Evolutionary conservation across 2,888 invertebrate species (phyloP).

Genomic region (Argyra leucocephala): DNA sequence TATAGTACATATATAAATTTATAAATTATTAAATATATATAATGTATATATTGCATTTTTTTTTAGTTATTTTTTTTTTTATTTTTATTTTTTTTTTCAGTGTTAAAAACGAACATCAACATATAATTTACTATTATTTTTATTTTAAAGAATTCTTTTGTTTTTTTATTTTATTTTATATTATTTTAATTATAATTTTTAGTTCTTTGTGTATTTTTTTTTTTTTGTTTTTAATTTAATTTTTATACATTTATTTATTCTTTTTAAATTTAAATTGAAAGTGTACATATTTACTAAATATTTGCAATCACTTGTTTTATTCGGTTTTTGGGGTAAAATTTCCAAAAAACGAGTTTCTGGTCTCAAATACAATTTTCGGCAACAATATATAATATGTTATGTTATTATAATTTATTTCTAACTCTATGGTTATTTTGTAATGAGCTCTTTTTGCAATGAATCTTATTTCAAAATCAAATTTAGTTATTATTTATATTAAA

Average conservation of each 20-base stretch:
- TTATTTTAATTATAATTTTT: neutral
- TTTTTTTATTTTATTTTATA: slow-evolving; percentile 7
- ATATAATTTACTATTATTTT: slow-evolving; percentile 8
- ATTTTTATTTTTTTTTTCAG: slow-evolving; percentile 7
- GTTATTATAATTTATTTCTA: no score
- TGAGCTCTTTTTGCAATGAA: no score
- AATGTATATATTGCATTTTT: neutral
- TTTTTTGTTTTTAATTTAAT: neutral
- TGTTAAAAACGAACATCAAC: slow-evolving; percentile 17
- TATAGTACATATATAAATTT: neutral
- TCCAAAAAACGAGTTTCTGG: no score
- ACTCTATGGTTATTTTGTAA: no score
- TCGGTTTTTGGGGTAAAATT: no score
- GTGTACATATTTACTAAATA: no score
- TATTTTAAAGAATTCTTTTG: neutral
- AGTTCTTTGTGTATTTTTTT: neutral
- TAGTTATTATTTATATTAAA: no score
- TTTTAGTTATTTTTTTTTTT: neutral
- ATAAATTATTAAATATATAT: neutral
- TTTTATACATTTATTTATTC: slow-evolving; percentile 14
- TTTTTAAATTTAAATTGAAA: no score
- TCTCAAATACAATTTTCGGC: no score
- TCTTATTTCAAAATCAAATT: no score
- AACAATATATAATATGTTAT: no score
- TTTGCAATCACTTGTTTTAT: no score